Evolutionary conservation across 2,888 invertebrate species (phyloP).

Genomic region (Epirrhoe alternata): DNA sequence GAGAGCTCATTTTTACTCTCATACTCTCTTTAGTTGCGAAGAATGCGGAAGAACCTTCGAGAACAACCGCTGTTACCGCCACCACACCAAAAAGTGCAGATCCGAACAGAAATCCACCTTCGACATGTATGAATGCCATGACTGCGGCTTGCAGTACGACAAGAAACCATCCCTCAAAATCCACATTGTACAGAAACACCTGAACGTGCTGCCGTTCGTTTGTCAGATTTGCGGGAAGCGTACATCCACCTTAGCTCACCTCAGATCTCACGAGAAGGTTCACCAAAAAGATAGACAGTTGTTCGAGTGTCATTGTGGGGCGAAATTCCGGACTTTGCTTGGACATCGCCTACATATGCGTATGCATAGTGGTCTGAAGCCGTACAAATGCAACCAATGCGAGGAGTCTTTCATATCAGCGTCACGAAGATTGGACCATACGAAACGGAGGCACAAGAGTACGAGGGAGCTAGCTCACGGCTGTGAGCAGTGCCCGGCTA

Average conservation of each 20-base stretch:
- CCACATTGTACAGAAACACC: conserved; percentile 74
- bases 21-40: conserved; percentile 64
- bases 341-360: conserved; percentile 69
- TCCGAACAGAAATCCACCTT: conserved; percentile 21
- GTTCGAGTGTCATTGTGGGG: conserved; percentile 67
- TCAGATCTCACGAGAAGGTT: conserved; percentile 62
- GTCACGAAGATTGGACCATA: conserved; percentile 70
- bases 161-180: conserved; percentile 70
- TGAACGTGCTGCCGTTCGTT: conserved; percentile 65
- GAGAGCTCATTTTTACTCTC: conserved; percentile 63
- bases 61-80: conserved; percentile 64
- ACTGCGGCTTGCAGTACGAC: conserved; percentile 66
- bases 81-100: conserved; percentile 62
- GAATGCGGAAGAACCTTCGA: conserved; percentile 64
- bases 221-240: conserved; percentile 72
- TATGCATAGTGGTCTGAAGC: conserved; percentile 70
- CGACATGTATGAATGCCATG: conserved; percentile 59
- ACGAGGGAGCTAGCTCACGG: conserved; percentile 61
- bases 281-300: conserved; percentile 61
- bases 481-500: conserved; percentile 66
- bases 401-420: conserved; percentile 72
- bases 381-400: conserved; percentile 67
- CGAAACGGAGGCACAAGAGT: conserved; percentile 67
- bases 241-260: conserved; percentile 66
- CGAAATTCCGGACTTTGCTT: conserved; percentile 62